phyloP scores from a whole-genome alignment of 2,888 invertebrate species.

The Eupithecia subumbrata region DNA sequence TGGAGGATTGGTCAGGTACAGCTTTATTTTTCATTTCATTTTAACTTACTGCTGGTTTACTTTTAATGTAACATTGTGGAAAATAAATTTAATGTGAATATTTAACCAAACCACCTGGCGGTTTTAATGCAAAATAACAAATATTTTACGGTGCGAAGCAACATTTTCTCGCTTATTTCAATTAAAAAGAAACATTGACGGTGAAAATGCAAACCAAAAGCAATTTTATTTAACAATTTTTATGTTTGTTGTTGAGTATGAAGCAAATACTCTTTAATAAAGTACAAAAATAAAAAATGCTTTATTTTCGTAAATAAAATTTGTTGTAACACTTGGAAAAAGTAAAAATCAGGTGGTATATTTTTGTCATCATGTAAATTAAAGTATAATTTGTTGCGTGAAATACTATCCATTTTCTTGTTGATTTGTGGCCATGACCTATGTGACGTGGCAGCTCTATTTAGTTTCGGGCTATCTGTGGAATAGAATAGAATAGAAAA shows the following conservation, averaged over 20 bases:
- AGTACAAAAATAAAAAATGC: no score
- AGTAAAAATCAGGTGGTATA: no score
- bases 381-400: background rate
- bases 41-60: constrained; percentile 36
- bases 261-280: background rate
- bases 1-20: no score
- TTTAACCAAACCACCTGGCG: constrained; percentile 42
- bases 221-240: background rate
- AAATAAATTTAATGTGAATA: constrained; percentile 32
- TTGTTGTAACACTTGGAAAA: no score
- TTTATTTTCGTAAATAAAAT: background rate
- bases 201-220: constrained; percentile 14
- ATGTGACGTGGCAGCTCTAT: background rate
- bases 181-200: constrained; percentile 24
- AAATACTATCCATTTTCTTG: background rate
- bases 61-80: constrained; percentile 42
- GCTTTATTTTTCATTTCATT: no score
- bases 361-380: no score
- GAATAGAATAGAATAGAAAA: no score
- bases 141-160: constrained; percentile 34
- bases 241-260: background rate
- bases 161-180: constrained; percentile 31
- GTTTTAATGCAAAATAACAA: constrained; percentile 42
- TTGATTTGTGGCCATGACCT: background rate
- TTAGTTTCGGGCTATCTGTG: background rate